Evolutionary conservation across 1,140 invertebrate species (phyloP).

Genomic region (Epicauta chinensis): DNA sequence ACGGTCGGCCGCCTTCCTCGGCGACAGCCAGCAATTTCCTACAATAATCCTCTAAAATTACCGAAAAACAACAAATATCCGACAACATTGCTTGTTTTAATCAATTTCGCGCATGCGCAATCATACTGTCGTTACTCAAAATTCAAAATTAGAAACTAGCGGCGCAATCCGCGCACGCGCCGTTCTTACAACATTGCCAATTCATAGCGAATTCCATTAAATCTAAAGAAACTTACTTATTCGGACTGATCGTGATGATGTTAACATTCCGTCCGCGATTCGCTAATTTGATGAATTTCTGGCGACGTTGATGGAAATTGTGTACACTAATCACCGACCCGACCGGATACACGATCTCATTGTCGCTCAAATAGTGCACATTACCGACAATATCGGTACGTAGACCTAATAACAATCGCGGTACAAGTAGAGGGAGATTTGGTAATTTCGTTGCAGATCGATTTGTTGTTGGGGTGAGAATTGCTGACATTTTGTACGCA

Average conservation of each 20-base stretch:
- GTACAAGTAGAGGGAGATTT: constrained; percentile 41
- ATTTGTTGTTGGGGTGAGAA: too few relatives aligned
- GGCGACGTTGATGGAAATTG: constrained; percentile 52
- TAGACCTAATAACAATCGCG: constrained; percentile 53
- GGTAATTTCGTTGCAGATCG: too few relatives aligned
- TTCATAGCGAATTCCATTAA: not conserved
- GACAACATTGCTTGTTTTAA: not conserved
- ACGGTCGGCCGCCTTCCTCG: constrained; percentile 45
- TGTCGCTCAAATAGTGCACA: constrained; percentile 57
- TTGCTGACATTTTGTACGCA: constrained; percentile 5
- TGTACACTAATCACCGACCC: constrained; percentile 60
- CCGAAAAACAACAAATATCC: not conserved
- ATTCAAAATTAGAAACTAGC: too few relatives aligned
- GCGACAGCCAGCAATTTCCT: constrained; percentile 53
- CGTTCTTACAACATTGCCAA: not conserved
- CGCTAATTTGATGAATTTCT: constrained; percentile 50
- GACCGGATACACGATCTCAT: constrained; percentile 61
- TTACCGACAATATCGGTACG: constrained; percentile 54
- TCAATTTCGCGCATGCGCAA: too few relatives aligned
- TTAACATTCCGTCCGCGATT: constrained; percentile 50
- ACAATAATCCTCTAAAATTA: too few relatives aligned
- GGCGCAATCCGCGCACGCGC: too few relatives aligned
- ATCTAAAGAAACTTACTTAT: constrained; percentile 49
- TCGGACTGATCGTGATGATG: constrained; percentile 55
- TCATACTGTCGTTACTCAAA: too few relatives aligned